A percentile compares a stretch with the other conserved stretches of the same genome.
Evolutionary conservation across 2,797 vertebrate species (phyloP).

Genomic region (Bryconaethiops microstoma): DNA sequence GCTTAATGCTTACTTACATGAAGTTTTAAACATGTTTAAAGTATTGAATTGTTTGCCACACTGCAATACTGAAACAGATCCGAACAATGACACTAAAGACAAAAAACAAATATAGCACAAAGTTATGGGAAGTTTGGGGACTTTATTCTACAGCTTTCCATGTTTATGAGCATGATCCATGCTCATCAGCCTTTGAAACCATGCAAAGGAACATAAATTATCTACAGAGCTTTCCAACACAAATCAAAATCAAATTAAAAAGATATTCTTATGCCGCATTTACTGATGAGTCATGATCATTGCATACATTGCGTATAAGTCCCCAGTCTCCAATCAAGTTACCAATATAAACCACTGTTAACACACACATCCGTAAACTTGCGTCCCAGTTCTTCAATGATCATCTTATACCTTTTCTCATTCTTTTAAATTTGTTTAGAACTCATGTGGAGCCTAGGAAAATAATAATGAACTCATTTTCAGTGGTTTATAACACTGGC

Average conservation of each 20-base stretch:
- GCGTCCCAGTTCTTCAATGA: not conserved
- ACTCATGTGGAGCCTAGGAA: not conserved
- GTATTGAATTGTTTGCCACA: too few species aligned
- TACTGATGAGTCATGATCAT: not conserved
- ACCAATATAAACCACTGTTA: not conserved
- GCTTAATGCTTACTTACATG: too few species aligned
- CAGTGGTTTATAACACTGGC: not conserved
- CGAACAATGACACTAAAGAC: not conserved
- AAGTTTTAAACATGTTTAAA: too few species aligned
- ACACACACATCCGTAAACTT: not conserved
- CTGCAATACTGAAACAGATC: too few species aligned
- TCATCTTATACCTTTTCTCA: not conserved
- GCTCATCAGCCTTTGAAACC: not conserved
- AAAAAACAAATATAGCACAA: slow-evolving; percentile 20
- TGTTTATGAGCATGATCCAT: not conserved
- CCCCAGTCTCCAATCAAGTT: not conserved
- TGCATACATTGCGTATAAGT: not conserved
- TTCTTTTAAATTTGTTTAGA: not conserved
- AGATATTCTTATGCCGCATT: slow-evolving; percentile 7
- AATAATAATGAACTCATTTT: not conserved
- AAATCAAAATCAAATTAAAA: not conserved
- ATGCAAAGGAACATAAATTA: slow-evolving; percentile 3
- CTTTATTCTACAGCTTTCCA: slow-evolving; percentile 48
- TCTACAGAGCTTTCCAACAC: not conserved
- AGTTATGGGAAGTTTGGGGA: not conserved